phyloP scores from a whole-genome alignment of 2,888 invertebrate species.

The Julus scanicus region DNA sequence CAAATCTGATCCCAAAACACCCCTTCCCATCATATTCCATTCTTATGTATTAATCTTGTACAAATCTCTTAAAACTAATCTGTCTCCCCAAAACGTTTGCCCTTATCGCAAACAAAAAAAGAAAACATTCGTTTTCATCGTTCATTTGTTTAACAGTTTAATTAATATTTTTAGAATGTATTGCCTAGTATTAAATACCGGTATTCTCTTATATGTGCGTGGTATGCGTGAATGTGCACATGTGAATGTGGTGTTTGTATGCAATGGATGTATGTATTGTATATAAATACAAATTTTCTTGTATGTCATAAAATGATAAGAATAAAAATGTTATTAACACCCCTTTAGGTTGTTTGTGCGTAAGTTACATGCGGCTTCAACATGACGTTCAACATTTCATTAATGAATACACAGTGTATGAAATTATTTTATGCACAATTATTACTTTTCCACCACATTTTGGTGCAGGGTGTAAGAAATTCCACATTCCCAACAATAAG shows the following conservation, averaged over 20 bases:
- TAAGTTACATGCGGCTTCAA: too few species aligned
- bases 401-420: too few species aligned
- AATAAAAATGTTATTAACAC: slow-evolving; percentile 33
- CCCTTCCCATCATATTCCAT: slow-evolving; percentile 21
- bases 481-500: too few species aligned
- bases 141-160: slow-evolving; percentile 31
- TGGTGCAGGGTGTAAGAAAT: too few species aligned
- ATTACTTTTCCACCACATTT: too few species aligned
- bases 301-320: background rate
- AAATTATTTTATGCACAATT: too few species aligned
- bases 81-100: background rate
- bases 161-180: slow-evolving; percentile 27
- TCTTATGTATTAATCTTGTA: slow-evolving; percentile 33
- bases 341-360: background rate
- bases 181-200: background rate
- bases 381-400: too few species aligned
- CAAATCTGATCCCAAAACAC: background rate
- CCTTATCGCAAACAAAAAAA: background rate
- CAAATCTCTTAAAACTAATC: background rate
- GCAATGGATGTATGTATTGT: slow-evolving; percentile 50
- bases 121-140: background rate
- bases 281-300: slow-evolving; percentile 36
- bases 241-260: slow-evolving; percentile 36
- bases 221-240: slow-evolving; percentile 16
- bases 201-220: slow-evolving; percentile 26